A percentile compares a stretch with the other conserved stretches of the same genome.
These are phyloP conservation scores for Cyanoliseus patagonus DNA, from an alignment of 2,113 vertebrate species.

Conservation along the genomic window DNA sequence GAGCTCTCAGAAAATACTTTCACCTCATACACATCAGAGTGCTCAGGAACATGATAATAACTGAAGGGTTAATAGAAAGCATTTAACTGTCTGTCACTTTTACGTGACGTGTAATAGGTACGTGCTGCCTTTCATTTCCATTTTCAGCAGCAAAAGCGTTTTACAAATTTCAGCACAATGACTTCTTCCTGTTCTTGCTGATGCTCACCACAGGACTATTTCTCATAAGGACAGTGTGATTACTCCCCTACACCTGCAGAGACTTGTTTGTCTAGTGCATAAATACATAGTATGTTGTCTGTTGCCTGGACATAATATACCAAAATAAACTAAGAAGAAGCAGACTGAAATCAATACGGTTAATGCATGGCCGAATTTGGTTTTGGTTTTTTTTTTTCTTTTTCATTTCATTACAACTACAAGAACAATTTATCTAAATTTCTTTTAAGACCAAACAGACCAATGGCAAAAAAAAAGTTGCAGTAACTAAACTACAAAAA, in stretches of 20 bases:
- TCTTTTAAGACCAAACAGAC: not conserved
- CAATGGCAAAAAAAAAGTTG: not conserved
- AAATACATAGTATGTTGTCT: not conserved
- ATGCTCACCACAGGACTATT: not conserved
- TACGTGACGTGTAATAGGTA: not conserved
- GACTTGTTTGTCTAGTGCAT: not conserved
- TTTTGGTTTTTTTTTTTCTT: not conserved
- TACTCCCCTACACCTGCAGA: not conserved
- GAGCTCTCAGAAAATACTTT: not conserved
- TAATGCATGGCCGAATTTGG: not conserved
- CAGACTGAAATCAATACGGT: not conserved
- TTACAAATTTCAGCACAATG: not conserved
- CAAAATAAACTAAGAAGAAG: not conserved
- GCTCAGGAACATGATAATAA: not conserved
- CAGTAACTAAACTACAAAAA: not conserved
- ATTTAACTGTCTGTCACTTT: not conserved
- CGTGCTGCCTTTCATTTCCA: not conserved
- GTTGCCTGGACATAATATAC: not conserved
- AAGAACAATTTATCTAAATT: not conserved
- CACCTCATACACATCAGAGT: not conserved
- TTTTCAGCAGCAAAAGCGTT: not conserved
- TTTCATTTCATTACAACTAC: not conserved
- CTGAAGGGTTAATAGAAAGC: not conserved
- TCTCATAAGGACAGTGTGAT: not conserved
- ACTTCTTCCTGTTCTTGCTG: not conserved